Percentiles rank a stretch among this genome's conserved stretches.
Conservation (phyloP, 2,797 vertebrate genomes). For the Amazonetta brasiliensis region DNA sequence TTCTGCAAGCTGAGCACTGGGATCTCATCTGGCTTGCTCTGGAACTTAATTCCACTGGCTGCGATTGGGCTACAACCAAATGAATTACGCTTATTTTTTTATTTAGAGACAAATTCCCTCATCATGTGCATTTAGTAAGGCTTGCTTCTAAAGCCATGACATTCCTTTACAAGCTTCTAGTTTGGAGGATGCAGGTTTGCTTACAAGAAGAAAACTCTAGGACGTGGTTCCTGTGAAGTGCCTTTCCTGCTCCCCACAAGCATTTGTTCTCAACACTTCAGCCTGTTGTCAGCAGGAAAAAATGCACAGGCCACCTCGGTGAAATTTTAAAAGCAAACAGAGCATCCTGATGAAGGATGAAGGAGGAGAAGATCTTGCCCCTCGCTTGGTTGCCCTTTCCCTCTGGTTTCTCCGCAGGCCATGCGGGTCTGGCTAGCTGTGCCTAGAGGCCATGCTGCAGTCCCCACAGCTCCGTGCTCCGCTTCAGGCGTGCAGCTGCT, state of each 20-base stretch:
- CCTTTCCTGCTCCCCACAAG: background rate
- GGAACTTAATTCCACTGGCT: background rate
- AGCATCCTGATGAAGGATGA: background rate
- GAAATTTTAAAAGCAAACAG: background rate
- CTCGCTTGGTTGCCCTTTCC: background rate
- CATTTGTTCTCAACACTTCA: background rate
- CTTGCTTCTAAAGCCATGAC: background rate
- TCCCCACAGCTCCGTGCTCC: background rate
- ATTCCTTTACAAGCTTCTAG: background rate
- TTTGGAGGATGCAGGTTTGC: background rate
- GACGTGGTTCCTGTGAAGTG: background rate
- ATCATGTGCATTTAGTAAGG: background rate
- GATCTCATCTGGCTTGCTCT: background rate
- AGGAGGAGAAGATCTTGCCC: background rate
- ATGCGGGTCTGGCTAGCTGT: background rate
- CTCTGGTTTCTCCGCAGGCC: background rate
- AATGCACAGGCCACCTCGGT: fast-evolving
- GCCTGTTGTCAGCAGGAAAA: background rate
- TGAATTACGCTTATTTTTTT: background rate
- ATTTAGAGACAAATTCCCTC: background rate
- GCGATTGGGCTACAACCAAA: background rate
- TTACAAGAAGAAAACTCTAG: background rate
- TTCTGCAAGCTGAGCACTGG: background rate
- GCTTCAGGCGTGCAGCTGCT: background rate
- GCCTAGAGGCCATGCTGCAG: background rate